Percentiles rank a stretch among this genome's conserved stretches.
phyloP scores from a whole-genome alignment of 2,113 vertebrate genomes.

The Nesoenas mayeri region DNA sequence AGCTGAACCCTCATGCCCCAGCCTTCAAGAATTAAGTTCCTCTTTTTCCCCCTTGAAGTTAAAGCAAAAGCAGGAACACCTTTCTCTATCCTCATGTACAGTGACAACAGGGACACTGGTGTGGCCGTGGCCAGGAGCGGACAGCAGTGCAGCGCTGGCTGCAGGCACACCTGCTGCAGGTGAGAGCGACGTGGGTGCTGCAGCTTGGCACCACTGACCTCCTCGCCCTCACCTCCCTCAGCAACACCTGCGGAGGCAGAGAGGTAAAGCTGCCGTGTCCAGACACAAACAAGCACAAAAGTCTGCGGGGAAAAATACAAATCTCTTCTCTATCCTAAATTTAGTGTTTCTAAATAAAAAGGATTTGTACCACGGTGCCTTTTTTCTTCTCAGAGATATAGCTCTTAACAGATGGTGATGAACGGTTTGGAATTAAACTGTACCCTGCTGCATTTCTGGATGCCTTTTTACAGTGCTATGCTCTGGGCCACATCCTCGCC shows the following conservation, averaged over 20 bases:
- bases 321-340: not conserved
- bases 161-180: not conserved
- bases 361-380: not conserved
- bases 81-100: not conserved
- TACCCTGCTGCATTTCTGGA: not conserved
- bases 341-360: not conserved
- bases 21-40: not conserved
- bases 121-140: not conserved
- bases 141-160: rapidly evolving
- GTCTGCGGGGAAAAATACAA: not conserved
- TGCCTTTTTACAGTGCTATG: not conserved
- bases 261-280: not conserved
- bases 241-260: rapidly evolving
- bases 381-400: not conserved
- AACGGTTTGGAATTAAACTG: not conserved
- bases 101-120: not conserved
- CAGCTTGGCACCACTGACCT: not conserved
- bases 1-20: not conserved
- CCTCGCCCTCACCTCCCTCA: rapidly evolving
- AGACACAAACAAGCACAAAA: not conserved
- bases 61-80: not conserved
- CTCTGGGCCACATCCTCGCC: not conserved
- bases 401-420: constrained; percentile 12
- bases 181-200: rapidly evolving
- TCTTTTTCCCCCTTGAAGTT: not conserved